Conservation (phyloP, 2,113 vertebrate species). For the Triplophysa siluroides region DNA sequence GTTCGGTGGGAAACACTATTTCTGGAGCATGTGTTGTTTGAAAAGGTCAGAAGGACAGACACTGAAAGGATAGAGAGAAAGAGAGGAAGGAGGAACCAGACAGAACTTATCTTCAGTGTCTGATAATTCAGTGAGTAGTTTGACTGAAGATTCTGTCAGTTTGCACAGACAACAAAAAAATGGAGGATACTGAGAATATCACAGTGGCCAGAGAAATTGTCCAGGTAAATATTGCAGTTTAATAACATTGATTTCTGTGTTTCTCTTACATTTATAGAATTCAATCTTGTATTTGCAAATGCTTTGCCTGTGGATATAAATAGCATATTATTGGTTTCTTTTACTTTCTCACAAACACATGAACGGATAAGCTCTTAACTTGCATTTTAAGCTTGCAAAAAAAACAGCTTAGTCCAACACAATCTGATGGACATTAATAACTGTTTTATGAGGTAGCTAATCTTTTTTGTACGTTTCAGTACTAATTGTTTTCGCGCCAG, state of each 20-base stretch:
- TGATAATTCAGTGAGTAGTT: background rate
- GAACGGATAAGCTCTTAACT: background rate
- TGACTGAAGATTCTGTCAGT: background rate
- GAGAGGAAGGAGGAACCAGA: slow-evolving; percentile 31
- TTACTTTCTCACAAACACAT: background rate
- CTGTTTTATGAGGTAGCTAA: too few species aligned
- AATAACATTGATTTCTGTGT: background rate
- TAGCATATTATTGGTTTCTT: too few species aligned
- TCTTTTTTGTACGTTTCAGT: too few species aligned
- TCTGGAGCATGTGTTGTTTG: slow-evolving; percentile 68
- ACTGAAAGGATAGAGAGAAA: slow-evolving; percentile 31
- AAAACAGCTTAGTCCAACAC: too few species aligned
- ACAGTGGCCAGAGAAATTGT: slow-evolving; percentile 41
- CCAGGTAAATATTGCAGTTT: slow-evolving; percentile 35
- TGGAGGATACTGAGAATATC: slow-evolving; percentile 41
- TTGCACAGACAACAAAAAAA: slow-evolving; percentile 23
- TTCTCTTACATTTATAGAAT: background rate
- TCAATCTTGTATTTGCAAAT: background rate
- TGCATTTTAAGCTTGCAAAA: background rate
- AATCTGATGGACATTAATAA: too few species aligned
- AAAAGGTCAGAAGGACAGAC: slow-evolving; percentile 75
- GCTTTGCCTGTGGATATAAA: background rate
- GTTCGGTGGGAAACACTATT: slow-evolving; percentile 71
- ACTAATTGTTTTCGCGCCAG: too few species aligned
- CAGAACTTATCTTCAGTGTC: background rate